Evolutionary conservation across 1,140 invertebrate species (phyloP).

Genomic region (Apocrypta bakeri): DNA sequence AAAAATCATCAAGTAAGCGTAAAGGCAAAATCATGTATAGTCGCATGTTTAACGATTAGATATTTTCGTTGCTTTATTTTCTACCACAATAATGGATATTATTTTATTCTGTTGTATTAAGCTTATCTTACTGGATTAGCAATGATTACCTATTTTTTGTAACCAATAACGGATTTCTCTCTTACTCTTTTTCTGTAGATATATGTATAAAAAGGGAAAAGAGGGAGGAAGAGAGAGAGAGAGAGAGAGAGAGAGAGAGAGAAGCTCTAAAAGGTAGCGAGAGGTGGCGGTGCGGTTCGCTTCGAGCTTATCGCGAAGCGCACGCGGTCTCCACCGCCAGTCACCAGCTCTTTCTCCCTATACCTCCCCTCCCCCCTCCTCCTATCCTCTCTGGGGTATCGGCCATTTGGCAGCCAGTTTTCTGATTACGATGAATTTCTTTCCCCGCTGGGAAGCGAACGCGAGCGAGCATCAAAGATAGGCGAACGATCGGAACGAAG

Average conservation of each 20-base stretch:
- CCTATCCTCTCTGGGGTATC: slow-evolving; percentile 32
- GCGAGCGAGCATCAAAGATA: slow-evolving; percentile 19
- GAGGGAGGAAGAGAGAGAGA: slow-evolving; percentile 34
- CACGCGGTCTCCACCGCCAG: slow-evolving; percentile 69
- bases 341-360: slow-evolving; percentile 56
- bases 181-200: not conserved
- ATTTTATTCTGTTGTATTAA: no score
- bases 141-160: no score
- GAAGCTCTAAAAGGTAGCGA: not conserved
- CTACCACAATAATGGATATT: no score
- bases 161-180: no score
- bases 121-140: no score
- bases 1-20: no score
- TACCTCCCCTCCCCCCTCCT: slow-evolving; percentile 27
- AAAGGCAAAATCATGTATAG: no score
- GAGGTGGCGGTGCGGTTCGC: slow-evolving; percentile 23
- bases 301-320: slow-evolving; percentile 68
- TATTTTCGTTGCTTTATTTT: no score
- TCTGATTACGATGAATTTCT: slow-evolving; percentile 62
- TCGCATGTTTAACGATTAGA: no score
- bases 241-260: not conserved
- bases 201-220: not conserved
- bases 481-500: not conserved
- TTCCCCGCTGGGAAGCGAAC: slow-evolving; percentile 48
- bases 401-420: slow-evolving; percentile 56